These are phyloP conservation scores for Ellobius talpinus DNA, from an alignment of 2,113 vertebrate species.

Conservation along the genomic window DNA sequence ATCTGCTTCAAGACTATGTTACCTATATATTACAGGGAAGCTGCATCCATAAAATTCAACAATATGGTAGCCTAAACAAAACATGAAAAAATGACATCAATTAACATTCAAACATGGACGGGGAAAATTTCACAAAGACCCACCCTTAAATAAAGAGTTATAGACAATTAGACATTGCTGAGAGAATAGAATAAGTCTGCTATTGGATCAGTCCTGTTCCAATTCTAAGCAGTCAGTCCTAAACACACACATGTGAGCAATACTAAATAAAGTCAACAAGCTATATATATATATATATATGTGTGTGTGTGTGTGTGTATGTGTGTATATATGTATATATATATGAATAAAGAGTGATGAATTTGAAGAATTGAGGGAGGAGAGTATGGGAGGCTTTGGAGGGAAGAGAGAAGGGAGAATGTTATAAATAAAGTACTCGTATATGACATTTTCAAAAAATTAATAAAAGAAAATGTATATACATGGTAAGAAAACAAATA, in stretches of 20 bases:
- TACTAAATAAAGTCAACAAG: neutral
- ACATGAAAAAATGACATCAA: neutral
- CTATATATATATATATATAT: neutral
- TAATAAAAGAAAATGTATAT: neutral
- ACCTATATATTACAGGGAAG: neutral
- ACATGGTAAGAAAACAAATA: neutral
- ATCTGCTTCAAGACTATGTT: neutral
- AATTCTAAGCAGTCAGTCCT: neutral
- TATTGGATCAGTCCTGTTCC: neutral
- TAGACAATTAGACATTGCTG: neutral
- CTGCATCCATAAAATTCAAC: neutral
- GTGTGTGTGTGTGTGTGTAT: neutral
- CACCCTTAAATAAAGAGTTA: neutral
- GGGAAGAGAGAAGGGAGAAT: neutral
- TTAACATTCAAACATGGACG: neutral
- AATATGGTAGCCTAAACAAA: neutral
- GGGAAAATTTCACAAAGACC: neutral
- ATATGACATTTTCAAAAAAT: neutral
- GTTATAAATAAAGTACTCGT: neutral
- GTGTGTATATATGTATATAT: neutral
- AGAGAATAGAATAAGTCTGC: neutral
- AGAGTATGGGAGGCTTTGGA: neutral
- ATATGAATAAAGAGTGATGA: too few relatives aligned
- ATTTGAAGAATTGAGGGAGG: neutral
- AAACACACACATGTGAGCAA: neutral